phyloP scores from a whole-genome alignment of 2,888 invertebrate genomes.

The Omphaloscelis lunosa region DNA sequence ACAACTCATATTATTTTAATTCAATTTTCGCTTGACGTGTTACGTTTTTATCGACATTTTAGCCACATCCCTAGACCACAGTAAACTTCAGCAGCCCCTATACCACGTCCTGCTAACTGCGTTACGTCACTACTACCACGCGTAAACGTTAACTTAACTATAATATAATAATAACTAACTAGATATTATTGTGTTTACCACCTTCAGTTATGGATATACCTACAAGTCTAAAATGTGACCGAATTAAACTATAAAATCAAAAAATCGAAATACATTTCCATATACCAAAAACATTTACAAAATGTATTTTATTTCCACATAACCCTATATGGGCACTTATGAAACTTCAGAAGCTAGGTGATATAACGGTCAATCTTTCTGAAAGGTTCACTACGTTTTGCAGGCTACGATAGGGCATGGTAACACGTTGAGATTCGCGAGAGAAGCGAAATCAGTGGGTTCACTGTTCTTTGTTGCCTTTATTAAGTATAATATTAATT shows the following conservation, averaged over 20 bases:
- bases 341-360: too few relatives aligned
- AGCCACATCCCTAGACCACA: slow-evolving; percentile 49
- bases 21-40: neutral
- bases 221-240: neutral
- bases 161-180: slow-evolving; percentile 20
- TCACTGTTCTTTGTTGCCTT: too few relatives aligned
- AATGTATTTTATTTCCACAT: too few relatives aligned
- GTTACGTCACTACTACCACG: slow-evolving; percentile 70
- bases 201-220: neutral
- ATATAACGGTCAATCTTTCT: neutral
- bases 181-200: neutral
- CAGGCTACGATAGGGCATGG: neutral
- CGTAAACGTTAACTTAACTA: slow-evolving; percentile 28
- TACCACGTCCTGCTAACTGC: slow-evolving; percentile 74
- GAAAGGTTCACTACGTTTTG: neutral
- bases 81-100: slow-evolving; percentile 75
- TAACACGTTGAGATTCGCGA: too few relatives aligned
- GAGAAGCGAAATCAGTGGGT: too few relatives aligned
- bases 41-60: slow-evolving; percentile 39
- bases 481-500: too few relatives aligned
- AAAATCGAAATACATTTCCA: too few relatives aligned
- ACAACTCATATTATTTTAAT: neutral
- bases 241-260: neutral
- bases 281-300: too few relatives aligned
- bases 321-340: too few relatives aligned